Percentiles rank a stretch among this genome's conserved stretches.
phyloP scores from a whole-genome alignment of 2,113 vertebrate species.

The Clarias batrachus region DNA sequence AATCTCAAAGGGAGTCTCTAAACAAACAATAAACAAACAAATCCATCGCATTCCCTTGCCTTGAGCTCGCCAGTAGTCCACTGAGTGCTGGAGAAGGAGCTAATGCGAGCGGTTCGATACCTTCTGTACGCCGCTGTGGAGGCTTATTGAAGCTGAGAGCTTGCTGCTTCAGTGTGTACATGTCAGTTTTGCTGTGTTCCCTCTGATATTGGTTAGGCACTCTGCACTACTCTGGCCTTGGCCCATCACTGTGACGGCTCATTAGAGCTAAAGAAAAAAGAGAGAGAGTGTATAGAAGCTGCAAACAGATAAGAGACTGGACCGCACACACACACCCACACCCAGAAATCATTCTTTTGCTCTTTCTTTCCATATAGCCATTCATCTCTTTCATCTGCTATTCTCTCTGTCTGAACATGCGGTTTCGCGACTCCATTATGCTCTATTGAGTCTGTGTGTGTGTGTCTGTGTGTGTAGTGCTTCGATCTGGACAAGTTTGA shows the following conservation, averaged over 20 bases:
- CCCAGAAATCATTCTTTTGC: not conserved
- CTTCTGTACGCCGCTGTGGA: not conserved
- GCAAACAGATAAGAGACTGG: conserved; percentile 7
- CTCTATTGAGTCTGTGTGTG: not conserved
- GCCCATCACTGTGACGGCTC: conserved; percentile 35
- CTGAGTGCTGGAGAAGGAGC: not conserved
- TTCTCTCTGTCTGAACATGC: not conserved
- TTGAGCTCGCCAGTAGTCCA: not conserved
- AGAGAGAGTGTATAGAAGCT: not conserved
- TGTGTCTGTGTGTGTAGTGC: conserved; percentile 74
- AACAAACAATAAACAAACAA: not conserved
- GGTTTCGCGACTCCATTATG: not conserved
- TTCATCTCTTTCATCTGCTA: not conserved
- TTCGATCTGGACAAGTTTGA: conserved; percentile 92
- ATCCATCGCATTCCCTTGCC: not conserved
- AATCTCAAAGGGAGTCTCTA: not conserved
- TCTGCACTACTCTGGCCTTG: not conserved
- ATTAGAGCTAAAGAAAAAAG: conserved; percentile 16
- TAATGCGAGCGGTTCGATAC: not conserved
- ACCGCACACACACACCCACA: conserved; percentile 21
- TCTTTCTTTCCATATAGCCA: not conserved
- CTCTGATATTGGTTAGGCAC: not conserved
- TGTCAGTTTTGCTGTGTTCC: conserved; percentile 3
- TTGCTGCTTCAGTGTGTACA: conserved; percentile 6
- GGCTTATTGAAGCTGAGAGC: not conserved